These are phyloP conservation scores for Drosophila parthenogenetica DNA, from an alignment of 2,888 invertebrate genomes.

Conservation along the genomic window DNA sequence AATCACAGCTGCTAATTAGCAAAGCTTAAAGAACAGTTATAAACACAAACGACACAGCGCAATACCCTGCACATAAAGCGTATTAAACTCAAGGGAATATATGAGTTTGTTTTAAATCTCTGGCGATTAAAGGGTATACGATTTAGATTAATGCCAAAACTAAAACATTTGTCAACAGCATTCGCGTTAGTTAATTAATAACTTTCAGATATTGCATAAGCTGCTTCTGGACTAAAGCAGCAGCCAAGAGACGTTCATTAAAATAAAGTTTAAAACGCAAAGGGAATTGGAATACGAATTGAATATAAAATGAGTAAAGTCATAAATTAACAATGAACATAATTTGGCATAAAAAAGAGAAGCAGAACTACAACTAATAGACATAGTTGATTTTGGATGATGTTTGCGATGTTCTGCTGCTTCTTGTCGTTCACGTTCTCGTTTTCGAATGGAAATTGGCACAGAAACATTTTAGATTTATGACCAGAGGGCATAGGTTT, in stretches of 20 bases:
- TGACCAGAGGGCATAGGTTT: constrained; percentile 51
- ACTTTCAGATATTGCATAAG: constrained; percentile 47
- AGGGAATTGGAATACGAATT: constrained; percentile 40
- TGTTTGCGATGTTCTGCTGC: constrained; percentile 24
- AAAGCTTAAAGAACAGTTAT: constrained; percentile 8
- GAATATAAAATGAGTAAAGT: constrained; percentile 57
- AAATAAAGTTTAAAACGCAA: constrained; percentile 39
- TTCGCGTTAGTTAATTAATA: constrained; percentile 49
- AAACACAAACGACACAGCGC: not conserved
- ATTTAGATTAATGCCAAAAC: constrained; percentile 2
- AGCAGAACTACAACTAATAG: constrained; percentile 42
- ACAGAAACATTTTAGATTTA: constrained; percentile 59
- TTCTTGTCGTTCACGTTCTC: constrained; percentile 6
- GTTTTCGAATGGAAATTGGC: constrained; percentile 59
- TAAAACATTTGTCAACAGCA: constrained; percentile 29
- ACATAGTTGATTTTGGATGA: constrained; percentile 45
- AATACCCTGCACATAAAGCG: constrained; percentile 6
- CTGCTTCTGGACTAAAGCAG: constrained; percentile 1
- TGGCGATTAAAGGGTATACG: constrained; percentile 6
- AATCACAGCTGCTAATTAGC: constrained; percentile 35
- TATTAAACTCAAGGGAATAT: not conserved
- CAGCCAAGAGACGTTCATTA: constrained; percentile 31
- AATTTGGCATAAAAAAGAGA: constrained; percentile 42
- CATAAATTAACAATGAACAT: constrained; percentile 60
- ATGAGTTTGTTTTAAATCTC: no score